Base-by-base conservation (phyloP, 2,113 vertebrate genomes). In the Delphinus delphis region DNA sequence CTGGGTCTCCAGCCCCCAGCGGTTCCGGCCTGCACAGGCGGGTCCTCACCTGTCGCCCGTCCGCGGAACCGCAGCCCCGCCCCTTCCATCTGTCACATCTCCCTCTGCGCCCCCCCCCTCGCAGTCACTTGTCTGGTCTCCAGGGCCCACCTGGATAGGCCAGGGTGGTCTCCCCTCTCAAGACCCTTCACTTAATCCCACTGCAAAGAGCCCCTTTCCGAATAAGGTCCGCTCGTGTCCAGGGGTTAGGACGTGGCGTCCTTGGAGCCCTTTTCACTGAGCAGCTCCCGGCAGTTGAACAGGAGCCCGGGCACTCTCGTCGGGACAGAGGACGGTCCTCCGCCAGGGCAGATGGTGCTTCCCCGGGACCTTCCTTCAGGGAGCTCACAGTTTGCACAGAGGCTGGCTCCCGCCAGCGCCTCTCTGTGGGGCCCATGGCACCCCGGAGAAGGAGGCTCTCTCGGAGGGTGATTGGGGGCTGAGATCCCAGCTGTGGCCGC, bases 51-150 rank as follows among this genome's bases (percentile, higher is more conserved):
- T 0, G 14, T 10, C 2, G 20, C 41, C 13, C 41, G 15, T 14
- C 68, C 0, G 1, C 13, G 31, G 47, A 4, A n/a, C 33, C 3
- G 26, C 3, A n/a, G 26, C 13, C 55, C 31, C 8, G 10, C 28
- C 12, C 33, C 85, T 18, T 6, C 71, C 36, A 23, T 25, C 77
- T 50, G 55, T 20, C 68, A 15, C 3, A 1, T 12, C 15, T 58
- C 47, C 60, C 20, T 67, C 67, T 10, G 71, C 17, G 6, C 41
- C 41, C 4, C 26, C 44, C 1, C 17, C 73, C 53, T 44, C 15
- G 7, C 8, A 21, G 85, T 11, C 65, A 25, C 33, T 23, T 41
- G 17, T 8, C 9, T 1, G 10, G 85, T 44, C 50, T 38, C 31
- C 67, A 14, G 44, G 58, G 86, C 28, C 50, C 44, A 41, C 15